Percentiles rank a stretch among this genome's conserved stretches.
Conservation (phyloP, 2,113 vertebrate species). For the Limanda limanda region DNA sequence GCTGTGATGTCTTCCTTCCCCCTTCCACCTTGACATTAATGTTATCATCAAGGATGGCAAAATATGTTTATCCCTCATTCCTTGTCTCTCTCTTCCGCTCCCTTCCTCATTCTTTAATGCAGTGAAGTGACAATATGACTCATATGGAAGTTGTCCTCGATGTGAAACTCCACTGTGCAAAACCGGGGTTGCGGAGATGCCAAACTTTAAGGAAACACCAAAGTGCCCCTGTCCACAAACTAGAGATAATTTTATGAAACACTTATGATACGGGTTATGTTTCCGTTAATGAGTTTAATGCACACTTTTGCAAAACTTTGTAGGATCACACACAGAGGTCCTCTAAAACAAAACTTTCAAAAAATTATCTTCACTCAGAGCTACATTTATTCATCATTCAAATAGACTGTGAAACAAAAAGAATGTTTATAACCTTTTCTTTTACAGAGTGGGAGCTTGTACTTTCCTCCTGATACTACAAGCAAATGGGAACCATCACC, state of each 20-base stretch:
- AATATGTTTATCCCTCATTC: conserved; percentile 62
- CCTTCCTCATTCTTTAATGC: conserved; percentile 51
- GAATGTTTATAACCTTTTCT: conserved; percentile 18
- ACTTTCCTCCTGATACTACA: neutral
- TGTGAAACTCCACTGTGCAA: conserved; percentile 26
- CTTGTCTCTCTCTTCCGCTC: conserved; percentile 25
- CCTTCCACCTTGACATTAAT: conserved; percentile 78
- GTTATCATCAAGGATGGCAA: conserved; percentile 70
- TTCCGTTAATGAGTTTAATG: neutral
- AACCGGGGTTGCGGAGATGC: conserved; percentile 19
- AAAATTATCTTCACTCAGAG: neutral
- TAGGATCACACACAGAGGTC: fast-evolving
- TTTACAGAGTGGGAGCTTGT: conserved; percentile 15
- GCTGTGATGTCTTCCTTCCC: conserved; percentile 72
- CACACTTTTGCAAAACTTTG: neutral
- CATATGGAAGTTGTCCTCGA: conserved; percentile 51
- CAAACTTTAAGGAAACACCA: conserved; percentile 2
- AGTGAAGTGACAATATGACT: conserved; percentile 60
- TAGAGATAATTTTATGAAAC: conserved; percentile 1
- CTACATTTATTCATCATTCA: conserved; percentile 24
- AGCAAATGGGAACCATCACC: conserved; percentile 19
- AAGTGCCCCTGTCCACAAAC: neutral
- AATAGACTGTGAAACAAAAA: conserved; percentile 15
- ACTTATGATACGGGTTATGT: neutral
- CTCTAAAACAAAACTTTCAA: neutral